Base-by-base conservation (phyloP, 1,140 invertebrate genomes). In the Drosophila prosaltans region DNA sequence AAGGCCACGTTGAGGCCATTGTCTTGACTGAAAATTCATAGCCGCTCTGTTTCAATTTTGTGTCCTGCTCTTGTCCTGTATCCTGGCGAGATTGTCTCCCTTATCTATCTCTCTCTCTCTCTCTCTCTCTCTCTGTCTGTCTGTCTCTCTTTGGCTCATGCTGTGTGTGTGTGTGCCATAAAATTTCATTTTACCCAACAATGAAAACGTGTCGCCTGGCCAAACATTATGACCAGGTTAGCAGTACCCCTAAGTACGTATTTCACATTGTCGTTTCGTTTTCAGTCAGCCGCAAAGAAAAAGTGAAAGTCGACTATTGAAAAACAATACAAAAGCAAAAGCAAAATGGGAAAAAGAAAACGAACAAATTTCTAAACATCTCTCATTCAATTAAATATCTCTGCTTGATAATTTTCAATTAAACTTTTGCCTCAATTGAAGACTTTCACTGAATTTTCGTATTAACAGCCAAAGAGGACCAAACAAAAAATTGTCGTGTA, bases 121-220 rank as follows among this genome's bases (percentile, higher is more conserved):
- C 32, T 36, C 32, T 6, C 69, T 43, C 43, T 51, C 9, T 10
- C 11, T 41, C 64, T 7, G 11, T 61, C 7, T 58, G 10, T 11
- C 40, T 40, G 21, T 40, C 40, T 24, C 30, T 6, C 10, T 57
- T 21, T 40, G 30, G 16, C 21, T 48, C 24, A 39, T 9, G 30
- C 21, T 16, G 39, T 60, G 30, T 72, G 48, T 74, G 43, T 70
- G 39, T 62, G 64, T 64, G 84, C 80, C 84, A 88, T 88, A 83
- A 88, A 89, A 89, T 88, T 88, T 88, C 83, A 88, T 88, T 88
- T 83, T 88, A 88, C 83, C 73, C 83, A 88, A 78, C 83, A 88
- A 83, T 89, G 83, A 83, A 89, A 88, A 88, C 83, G 83, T 89
- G 83, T 88, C 63, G 73, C 45, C 78, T 78, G 60, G 63, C 77